Base-by-base conservation (phyloP, 1,140 invertebrate species). In the Drosophila insularis region DNA sequence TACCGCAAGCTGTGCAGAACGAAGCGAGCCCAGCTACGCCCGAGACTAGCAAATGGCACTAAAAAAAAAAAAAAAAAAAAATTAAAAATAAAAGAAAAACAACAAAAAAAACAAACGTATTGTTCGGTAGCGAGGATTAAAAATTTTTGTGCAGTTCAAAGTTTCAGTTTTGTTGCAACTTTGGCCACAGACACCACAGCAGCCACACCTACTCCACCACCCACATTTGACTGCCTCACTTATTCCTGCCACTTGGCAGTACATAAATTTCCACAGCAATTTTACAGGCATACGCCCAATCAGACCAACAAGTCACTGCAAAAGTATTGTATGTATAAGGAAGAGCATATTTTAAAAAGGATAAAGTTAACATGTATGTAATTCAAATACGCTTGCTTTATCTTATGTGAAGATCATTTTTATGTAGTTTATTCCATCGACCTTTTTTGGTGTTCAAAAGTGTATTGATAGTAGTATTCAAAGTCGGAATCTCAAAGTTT, bases 151-250 rank as follows among this genome's bases (percentile, higher is more conserved):
- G 68, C 74, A 63, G 68, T 77, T 56, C 54, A 82, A 86, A 86
- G 84, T 86, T 85, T 85, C 65, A 85, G 81, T 85, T 86, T 79
- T 86, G 82, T 86, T 74, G 84, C 82, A 87, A 86, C 84, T 86
- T 86, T 82, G 75, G 79, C 82, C 81, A 81, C 81, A 71, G 79
- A 71, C 78, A 85, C 78, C 81, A 56, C 75, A 77, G 75, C 21
- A 68, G 66, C 75, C 63, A 68, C 74, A 58, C 74, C 67, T 67
- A 53, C 46, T 27, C 4, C 11, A 35, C 32, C 32, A 37, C 35
- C 35, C 35, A 37, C 13, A 6, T 63, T 32, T 32, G 13, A 11
- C 21, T 27, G n/a, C 32, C 54, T 19, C 17, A 32, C 21, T 17
- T 53, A 11, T 31, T 21, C 23, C 23, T 43, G 50, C 37, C 43